These are phyloP conservation scores for Sphaeridia pumilis DNA, from an alignment of 2,888 invertebrate species.

Conservation along the genomic window DNA sequence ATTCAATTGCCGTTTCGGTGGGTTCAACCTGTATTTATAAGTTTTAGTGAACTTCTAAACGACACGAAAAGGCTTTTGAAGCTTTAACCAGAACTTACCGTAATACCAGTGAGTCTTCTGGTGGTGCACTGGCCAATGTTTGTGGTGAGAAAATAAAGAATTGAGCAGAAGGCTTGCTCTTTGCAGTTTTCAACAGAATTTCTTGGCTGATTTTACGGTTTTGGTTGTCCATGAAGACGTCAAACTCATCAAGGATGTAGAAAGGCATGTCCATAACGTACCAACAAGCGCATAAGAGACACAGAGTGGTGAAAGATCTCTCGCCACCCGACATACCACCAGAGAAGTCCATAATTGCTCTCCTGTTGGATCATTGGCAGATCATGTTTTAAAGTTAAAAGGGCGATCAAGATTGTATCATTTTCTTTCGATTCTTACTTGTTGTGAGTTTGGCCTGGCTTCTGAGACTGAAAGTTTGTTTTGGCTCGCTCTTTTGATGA, in stretches of 20 bases:
- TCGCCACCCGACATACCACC: slow-evolving; percentile 77
- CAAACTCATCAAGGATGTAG: slow-evolving; percentile 89
- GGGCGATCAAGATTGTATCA: not conserved
- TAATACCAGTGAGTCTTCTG: no score
- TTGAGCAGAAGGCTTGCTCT: slow-evolving; percentile 49
- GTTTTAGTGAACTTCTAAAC: no score
- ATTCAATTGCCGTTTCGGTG: no score
- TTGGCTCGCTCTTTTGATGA: slow-evolving; percentile 8
- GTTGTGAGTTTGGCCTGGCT: not conserved
- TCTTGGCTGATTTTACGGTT: slow-evolving; percentile 68
- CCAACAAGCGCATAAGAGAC: slow-evolving; percentile 88
- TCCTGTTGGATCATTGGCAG: slow-evolving; percentile 7
- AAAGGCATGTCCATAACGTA: slow-evolving; percentile 83
- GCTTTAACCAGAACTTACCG: no score
- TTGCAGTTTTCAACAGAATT: slow-evolving; percentile 63
- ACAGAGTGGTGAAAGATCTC: slow-evolving; percentile 87
- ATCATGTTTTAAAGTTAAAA: not conserved
- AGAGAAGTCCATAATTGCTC: slow-evolving; percentile 10
- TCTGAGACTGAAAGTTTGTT: slow-evolving; percentile 3
- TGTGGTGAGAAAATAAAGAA: no score
- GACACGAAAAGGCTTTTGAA: no score
- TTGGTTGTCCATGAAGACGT: slow-evolving; percentile 88
- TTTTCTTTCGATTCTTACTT: not conserved
- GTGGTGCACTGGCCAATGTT: no score
- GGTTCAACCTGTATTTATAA: no score